Evolutionary conservation across 2,797 vertebrate species (phyloP).

Genomic region (Oophaga sylvatica): DNA sequence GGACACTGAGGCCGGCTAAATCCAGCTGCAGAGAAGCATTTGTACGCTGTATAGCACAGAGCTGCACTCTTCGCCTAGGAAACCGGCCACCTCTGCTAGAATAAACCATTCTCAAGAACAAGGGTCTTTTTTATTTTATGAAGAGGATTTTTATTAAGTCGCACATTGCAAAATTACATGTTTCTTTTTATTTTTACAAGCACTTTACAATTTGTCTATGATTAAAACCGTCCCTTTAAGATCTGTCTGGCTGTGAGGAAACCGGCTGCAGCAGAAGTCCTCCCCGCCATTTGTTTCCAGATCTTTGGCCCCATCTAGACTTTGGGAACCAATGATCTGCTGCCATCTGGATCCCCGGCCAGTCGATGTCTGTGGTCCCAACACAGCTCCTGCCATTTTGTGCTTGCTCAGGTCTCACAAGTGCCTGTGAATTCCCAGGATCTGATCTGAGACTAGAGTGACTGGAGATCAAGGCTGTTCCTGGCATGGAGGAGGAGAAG

Average conservation of each 20-base stretch:
- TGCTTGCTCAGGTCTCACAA: constrained; percentile 25
- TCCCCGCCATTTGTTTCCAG: not conserved
- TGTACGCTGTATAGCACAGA: too few relatives aligned
- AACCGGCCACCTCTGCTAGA: too few relatives aligned
- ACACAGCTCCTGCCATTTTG: not conserved
- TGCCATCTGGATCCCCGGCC: not conserved
- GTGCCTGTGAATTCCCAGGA: constrained; percentile 22
- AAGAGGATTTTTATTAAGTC: too few relatives aligned
- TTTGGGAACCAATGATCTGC: not conserved
- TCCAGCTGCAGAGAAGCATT: too few relatives aligned
- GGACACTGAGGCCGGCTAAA: too few relatives aligned
- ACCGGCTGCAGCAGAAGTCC: not conserved
- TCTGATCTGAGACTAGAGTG: constrained; percentile 21
- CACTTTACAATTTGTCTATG: too few relatives aligned
- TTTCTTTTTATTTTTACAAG: too few relatives aligned
- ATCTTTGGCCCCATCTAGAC: not conserved
- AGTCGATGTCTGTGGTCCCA: not conserved
- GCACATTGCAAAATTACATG: too few relatives aligned
- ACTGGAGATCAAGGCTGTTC: not conserved
- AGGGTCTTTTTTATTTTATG: too few relatives aligned
- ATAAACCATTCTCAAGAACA: too few relatives aligned
- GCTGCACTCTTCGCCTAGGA: too few relatives aligned
- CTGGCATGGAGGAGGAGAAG: not conserved
- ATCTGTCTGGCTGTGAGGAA: not conserved
- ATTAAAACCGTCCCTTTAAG: not conserved